A percentile compares a stretch with the other conserved stretches of the same genome.
Evolutionary conservation across 2,888 invertebrate genomes (phyloP).

Genomic region (Oconnorella tubifera): DNA sequence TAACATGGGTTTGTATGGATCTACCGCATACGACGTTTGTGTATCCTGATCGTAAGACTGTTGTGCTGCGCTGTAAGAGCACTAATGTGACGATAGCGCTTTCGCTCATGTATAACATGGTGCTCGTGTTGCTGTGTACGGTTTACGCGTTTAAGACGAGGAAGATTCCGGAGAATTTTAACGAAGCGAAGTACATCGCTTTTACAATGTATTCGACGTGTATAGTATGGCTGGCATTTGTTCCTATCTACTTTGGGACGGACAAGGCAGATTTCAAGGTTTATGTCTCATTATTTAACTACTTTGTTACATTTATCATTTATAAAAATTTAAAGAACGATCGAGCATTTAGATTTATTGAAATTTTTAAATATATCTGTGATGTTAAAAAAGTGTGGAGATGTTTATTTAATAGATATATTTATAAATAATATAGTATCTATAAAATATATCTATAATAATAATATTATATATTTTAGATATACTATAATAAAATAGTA

Average conservation of each 20-base stretch:
- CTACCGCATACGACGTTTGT: constrained; percentile 67
- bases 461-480: no score
- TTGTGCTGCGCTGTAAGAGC: constrained; percentile 65
- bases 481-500: no score
- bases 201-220: constrained; percentile 71
- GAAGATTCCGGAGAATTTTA: constrained; percentile 69
- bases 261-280: constrained; percentile 69
- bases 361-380: no score
- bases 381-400: no score
- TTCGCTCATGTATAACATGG: constrained; percentile 67
- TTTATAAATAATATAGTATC: no score
- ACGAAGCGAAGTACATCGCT: constrained; percentile 68
- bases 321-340: no score
- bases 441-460: no score
- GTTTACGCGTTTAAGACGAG: constrained; percentile 68
- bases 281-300: no score
- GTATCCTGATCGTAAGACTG: constrained; percentile 59
- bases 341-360: no score
- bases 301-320: no score
- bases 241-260: constrained; percentile 56
- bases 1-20: constrained; percentile 71
- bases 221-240: constrained; percentile 66
- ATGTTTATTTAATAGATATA: no score
- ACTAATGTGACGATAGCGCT: constrained; percentile 66
- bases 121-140: constrained; percentile 65